phyloP scores from a whole-genome alignment of 2,888 invertebrate genomes.

The Nemurella pictetii region DNA sequence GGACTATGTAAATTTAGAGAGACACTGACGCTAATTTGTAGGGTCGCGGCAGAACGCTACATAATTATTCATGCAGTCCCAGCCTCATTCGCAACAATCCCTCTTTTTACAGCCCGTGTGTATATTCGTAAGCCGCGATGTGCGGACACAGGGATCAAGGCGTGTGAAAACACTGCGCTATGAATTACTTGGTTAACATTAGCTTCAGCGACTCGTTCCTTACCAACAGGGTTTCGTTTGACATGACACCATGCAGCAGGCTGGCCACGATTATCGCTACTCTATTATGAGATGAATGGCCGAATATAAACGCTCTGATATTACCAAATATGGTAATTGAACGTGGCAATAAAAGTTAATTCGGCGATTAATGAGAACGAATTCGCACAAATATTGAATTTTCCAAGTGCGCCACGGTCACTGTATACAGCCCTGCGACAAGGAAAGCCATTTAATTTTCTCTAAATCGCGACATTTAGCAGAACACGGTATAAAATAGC shows the following conservation, averaged over 20 bases:
- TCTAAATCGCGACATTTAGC: no score
- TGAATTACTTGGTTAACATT: conserved; percentile 15
- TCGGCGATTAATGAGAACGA: no score
- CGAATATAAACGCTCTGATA: background rate
- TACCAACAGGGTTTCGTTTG: background rate
- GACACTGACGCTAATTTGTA: conserved; percentile 36
- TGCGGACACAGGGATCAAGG: background rate
- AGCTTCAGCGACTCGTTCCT: background rate
- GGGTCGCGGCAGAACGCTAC: conserved; percentile 26
- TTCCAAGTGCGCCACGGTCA: no score
- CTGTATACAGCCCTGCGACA: no score
- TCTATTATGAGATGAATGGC: background rate
- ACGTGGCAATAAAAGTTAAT: no score
- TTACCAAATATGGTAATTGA: no score
- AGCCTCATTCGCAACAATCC: background rate
- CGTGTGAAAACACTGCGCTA: background rate
- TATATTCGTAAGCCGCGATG: no score
- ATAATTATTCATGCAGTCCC: conserved; percentile 34
- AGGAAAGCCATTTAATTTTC: no score
- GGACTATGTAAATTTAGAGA: conserved; percentile 36
- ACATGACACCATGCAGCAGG: background rate
- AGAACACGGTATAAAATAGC: no score
- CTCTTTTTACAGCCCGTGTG: background rate
- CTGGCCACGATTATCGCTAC: background rate
- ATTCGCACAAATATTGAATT: no score